Conservation (phyloP, 2,888 invertebrate genomes). For the Venusia cambrica region DNA sequence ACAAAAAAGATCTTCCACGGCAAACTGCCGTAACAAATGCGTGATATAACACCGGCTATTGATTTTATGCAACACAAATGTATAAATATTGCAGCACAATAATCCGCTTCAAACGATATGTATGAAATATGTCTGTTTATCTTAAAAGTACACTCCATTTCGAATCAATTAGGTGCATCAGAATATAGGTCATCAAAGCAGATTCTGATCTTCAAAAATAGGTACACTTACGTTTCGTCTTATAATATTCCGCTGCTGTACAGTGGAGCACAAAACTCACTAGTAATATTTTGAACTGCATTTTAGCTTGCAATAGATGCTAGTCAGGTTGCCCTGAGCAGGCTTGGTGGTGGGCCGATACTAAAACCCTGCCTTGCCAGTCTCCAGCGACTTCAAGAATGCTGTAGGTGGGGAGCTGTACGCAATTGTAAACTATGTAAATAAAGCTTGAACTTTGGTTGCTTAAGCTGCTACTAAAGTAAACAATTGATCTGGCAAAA, state of each 20-base stretch:
- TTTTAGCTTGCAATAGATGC: conserved; percentile 42
- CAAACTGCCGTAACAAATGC: conserved; percentile 4
- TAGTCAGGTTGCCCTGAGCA: conserved; percentile 53
- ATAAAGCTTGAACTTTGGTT: conserved; percentile 65
- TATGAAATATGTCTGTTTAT: conserved; percentile 30
- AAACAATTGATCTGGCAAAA: conserved; percentile 27
- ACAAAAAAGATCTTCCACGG: conserved; percentile 1
- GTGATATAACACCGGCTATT: conserved; percentile 15
- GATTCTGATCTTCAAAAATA: conserved; percentile 10
- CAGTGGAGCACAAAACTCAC: conserved; percentile 64
- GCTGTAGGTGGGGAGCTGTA: conserved; percentile 58
- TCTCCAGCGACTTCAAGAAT: conserved; percentile 46
- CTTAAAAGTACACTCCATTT: conserved; percentile 22
- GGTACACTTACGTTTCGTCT: conserved; percentile 69
- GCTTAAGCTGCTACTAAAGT: conserved; percentile 49
- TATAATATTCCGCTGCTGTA: conserved; percentile 60
- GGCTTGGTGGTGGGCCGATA: conserved; percentile 57
- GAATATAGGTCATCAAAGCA: conserved; percentile 14
- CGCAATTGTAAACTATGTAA: conserved; percentile 74
- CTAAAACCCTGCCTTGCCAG: conserved; percentile 53
- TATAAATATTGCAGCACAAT: conserved; percentile 3
- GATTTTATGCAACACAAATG: conserved; percentile 10
- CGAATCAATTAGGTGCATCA: conserved; percentile 13
- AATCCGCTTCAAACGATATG: conserved; percentile 1
- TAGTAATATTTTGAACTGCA: conserved; percentile 66